These are phyloP conservation scores for Cyrtorhinus lividipennis DNA, from an alignment of 1,140 invertebrate genomes.

Conservation along the genomic window DNA sequence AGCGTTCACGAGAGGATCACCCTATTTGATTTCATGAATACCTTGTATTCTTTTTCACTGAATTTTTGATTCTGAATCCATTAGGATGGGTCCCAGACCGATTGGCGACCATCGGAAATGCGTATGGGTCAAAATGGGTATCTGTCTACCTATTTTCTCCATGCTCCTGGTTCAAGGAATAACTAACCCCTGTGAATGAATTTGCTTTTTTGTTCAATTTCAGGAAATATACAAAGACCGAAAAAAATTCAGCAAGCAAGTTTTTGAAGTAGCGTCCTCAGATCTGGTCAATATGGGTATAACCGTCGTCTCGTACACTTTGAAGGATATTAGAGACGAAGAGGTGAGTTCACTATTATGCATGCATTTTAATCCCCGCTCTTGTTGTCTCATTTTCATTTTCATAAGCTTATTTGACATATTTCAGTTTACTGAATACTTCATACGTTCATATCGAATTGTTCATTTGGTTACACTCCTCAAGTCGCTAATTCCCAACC, in stretches of 20 bases:
- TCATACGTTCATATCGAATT: neutral
- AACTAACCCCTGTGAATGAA: no score
- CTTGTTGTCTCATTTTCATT: no score
- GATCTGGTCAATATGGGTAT: slow-evolving; percentile 97
- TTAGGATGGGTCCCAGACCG: no score
- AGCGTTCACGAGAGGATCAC: no score
- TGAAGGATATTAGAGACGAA: slow-evolving; percentile 95
- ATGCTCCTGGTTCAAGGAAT: no score
- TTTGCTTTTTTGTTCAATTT: slow-evolving; percentile 16
- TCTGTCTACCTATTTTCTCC: no score
- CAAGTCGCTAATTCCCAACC: neutral
- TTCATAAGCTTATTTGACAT: neutral
- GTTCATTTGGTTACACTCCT: no score
- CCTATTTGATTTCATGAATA: no score
- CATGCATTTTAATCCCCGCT: neutral
- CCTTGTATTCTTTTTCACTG: no score
- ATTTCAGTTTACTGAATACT: neutral
- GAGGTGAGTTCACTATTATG: slow-evolving; percentile 51
- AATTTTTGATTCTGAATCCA: no score
- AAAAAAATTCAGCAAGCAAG: slow-evolving; percentile 96
- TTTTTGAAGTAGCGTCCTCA: slow-evolving; percentile 86
- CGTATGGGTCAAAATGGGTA: no score
- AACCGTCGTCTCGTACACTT: slow-evolving; percentile 92
- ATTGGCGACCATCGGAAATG: no score
- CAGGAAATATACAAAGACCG: slow-evolving; percentile 96